Conservation (phyloP, 2,888 invertebrate species). For the Phanerotoma sp. region DNA sequence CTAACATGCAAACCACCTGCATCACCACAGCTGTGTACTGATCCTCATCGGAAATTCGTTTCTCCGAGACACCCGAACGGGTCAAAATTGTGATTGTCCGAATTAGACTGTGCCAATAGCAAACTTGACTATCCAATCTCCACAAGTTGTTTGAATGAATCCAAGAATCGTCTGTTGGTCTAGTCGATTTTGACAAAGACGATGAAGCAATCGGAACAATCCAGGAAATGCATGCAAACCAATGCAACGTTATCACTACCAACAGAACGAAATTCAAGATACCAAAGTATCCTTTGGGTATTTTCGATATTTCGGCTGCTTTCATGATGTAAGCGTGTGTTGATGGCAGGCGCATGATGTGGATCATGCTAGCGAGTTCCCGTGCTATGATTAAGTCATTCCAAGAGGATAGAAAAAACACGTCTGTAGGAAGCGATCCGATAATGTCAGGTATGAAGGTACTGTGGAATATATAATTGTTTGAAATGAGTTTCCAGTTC, state of each 20-base stretch:
- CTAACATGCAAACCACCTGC: slow-evolving; percentile 38
- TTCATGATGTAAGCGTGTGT: slow-evolving; percentile 37
- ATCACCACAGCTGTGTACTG: slow-evolving; percentile 41
- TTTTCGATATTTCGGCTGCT: slow-evolving; percentile 37
- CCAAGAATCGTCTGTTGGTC: slow-evolving; percentile 45
- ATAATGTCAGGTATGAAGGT: slow-evolving; percentile 45
- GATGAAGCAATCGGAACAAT: slow-evolving; percentile 41
- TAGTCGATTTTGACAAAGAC: slow-evolving; percentile 29
- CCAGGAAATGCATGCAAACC: slow-evolving; percentile 51
- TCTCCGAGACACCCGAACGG: slow-evolving; percentile 40
- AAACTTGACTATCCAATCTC: slow-evolving; percentile 25
- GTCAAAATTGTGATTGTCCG: slow-evolving; percentile 44
- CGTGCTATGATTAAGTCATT: slow-evolving; percentile 36
- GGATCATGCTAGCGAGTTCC: slow-evolving; percentile 40
- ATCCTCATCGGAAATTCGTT: slow-evolving; percentile 37
- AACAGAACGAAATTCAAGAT: slow-evolving; percentile 41
- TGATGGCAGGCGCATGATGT: slow-evolving; percentile 43
- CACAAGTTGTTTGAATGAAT: slow-evolving; percentile 40
- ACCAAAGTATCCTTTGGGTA: slow-evolving; percentile 36
- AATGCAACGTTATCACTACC: slow-evolving; percentile 44
- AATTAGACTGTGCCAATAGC: slow-evolving; percentile 41
- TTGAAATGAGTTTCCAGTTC: slow-evolving; percentile 37
- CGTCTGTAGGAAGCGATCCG: slow-evolving; percentile 49
- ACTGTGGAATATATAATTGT: slow-evolving; percentile 38
- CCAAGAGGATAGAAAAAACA: slow-evolving; percentile 41